Evolutionary conservation across 2,888 invertebrate genomes (phyloP), one percentile per base, ranked within the genome.

Genomic region (Plebejus anna): DNA sequence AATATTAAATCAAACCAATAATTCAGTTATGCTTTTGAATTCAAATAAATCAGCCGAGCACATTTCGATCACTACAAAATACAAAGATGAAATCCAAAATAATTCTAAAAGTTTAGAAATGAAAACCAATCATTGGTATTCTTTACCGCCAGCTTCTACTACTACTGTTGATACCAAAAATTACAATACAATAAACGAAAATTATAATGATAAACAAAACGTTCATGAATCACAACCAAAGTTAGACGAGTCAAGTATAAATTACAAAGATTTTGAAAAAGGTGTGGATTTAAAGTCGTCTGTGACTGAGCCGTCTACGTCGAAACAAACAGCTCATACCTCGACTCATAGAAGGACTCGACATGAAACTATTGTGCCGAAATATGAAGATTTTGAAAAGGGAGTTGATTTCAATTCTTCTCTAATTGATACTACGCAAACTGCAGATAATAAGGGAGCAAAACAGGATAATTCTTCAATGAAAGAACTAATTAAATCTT

Each of bases 361-460:
- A 32, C 9, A 13, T 66, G 61, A 36, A 4, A 6, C 66, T 32
- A 32, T 13, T 66, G 32, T 36, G 11, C 28, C 16, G 22, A 66
- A 66, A n/a, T 71, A 71, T 42, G 42, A 71, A 71, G 42, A 42
- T n/a, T 71, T 71, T 42, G 42, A 71, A 71, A 42, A 42, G 71
- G 71, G 11, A 42, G 42, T 71, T 42, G 28, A 71, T 71, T 42
- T 71, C 3, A 71, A 42, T 7, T 71, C 71, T 42, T 71, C 71
- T 42, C 42, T 42, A 11, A 42, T 28, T 42, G 42, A 70, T n/a
- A 38, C 6, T n/a, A 38, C 22, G 3, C 38, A 66, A 66, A 66
- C 13, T 36, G 32, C 32, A 66, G 66, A 66, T 32, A 13, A 13
- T 36, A 66, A 66, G 22, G 32, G 22, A 28, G 28, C 11, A 4